These are phyloP conservation scores for Limnephilus lunatus DNA, from an alignment of 2,888 invertebrate genomes.

Conservation along the genomic window DNA sequence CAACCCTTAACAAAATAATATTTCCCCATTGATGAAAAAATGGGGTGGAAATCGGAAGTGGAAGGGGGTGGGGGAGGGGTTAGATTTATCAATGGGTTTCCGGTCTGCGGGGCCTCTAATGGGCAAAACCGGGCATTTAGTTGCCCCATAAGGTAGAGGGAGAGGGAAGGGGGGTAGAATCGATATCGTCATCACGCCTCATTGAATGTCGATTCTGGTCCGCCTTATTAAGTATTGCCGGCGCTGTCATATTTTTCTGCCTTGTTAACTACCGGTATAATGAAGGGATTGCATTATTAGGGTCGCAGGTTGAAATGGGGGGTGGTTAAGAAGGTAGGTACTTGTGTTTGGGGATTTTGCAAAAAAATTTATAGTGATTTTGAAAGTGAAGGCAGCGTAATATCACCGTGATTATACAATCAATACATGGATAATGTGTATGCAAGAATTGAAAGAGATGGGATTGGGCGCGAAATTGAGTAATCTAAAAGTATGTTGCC, in stretches of 20 bases:
- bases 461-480: no score
- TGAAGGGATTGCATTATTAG: not conserved
- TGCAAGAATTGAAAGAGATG: no score
- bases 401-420: no score
- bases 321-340: not conserved
- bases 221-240: conserved; percentile 30
- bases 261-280: conserved; percentile 36
- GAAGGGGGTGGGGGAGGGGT: not conserved
- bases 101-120: conserved; percentile 40
- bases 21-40: conserved; percentile 25
- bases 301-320: not conserved
- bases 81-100: conserved; percentile 42
- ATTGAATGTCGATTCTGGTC: conserved; percentile 24
- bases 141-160: not conserved
- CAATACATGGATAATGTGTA: no score
- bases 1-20: conserved; percentile 21
- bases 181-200: not conserved
- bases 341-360: not conserved
- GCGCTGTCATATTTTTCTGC: conserved; percentile 41
- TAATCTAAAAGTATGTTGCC: no score
- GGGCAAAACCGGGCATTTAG: conserved; percentile 29
- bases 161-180: not conserved
- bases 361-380: no score
- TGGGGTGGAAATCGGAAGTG: conserved; percentile 21
- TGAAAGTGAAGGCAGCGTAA: no score